Percentiles rank a stretch among this genome's conserved stretches.
Conservation (phyloP, 1,140 invertebrate species). For the Drosophila jambulina region DNA sequence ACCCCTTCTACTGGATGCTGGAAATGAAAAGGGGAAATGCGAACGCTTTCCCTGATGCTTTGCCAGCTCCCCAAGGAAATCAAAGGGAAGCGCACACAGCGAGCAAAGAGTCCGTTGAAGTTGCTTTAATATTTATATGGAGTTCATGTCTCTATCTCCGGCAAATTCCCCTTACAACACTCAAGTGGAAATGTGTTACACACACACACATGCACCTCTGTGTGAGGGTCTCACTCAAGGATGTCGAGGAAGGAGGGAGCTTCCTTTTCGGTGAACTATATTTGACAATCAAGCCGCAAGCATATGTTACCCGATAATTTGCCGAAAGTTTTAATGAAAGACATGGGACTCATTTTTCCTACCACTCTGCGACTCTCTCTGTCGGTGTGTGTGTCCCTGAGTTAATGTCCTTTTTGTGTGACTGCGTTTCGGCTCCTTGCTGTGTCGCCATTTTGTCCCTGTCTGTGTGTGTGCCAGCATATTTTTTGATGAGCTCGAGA, state of each 20-base stretch:
- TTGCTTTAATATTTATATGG: constrained; percentile 75
- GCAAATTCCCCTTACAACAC: constrained; percentile 76
- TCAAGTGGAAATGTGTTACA: constrained; percentile 78
- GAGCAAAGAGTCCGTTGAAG: constrained; percentile 54
- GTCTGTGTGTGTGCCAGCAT: constrained; percentile 60
- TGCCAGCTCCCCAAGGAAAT: constrained; percentile 69
- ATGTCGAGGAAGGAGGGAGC: neutral
- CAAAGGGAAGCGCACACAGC: constrained; percentile 64
- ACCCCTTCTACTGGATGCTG: constrained; percentile 64
- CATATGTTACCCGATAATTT: constrained; percentile 85
- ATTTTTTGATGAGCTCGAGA: constrained; percentile 78
- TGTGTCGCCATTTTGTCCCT: constrained; percentile 69
- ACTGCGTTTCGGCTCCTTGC: constrained; percentile 21
- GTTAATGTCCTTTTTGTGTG: constrained; percentile 48
- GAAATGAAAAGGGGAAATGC: constrained; percentile 64
- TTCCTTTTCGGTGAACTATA: constrained; percentile 53
- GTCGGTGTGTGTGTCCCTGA: constrained; percentile 21
- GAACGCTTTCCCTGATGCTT: constrained; percentile 28
- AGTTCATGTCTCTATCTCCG: constrained; percentile 51
- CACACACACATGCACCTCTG: constrained; percentile 42
- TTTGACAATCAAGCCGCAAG: constrained; percentile 83
- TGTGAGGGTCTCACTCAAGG: constrained; percentile 34
- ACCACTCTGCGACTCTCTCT: constrained; percentile 18
- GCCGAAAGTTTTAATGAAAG: constrained; percentile 85
- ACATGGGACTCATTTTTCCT: constrained; percentile 85